Conservation (phyloP, 2,797 vertebrate species). For the Sebastes steindachneri region DNA sequence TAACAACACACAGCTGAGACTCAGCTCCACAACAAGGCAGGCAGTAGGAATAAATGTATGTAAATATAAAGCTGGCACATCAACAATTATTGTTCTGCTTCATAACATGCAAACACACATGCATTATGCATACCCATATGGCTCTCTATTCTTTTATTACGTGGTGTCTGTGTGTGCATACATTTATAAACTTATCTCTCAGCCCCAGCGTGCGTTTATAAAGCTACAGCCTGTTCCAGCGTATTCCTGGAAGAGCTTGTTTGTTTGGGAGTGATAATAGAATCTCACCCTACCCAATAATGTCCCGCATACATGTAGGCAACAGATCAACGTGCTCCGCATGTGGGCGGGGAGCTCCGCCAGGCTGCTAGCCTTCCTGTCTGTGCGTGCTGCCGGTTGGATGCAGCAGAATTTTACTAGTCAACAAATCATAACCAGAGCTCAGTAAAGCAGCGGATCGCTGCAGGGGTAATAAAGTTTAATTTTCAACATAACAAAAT, state of each 20-base stretch:
- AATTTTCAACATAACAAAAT: neutral
- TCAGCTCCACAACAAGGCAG: neutral
- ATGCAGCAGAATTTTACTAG: neutral
- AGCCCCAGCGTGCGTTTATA: conserved; percentile 31
- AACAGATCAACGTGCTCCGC: conserved; percentile 19
- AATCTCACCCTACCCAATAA: conserved; percentile 23
- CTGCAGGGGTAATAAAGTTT: neutral
- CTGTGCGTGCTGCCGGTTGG: neutral
- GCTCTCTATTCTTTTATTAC: neutral
- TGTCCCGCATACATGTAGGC: conserved; percentile 5
- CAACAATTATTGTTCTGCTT: neutral
- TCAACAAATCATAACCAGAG: conserved; percentile 10
- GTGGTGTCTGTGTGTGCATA: conserved; percentile 12
- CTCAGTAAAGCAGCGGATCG: neutral
- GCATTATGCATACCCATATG: neutral
- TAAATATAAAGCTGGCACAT: neutral
- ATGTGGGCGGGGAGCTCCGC: neutral
- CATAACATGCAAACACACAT: neutral
- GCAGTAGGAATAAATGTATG: neutral
- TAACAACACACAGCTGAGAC: neutral
- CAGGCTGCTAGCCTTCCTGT: neutral
- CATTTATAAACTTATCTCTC: conserved; percentile 32
- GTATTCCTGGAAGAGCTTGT: conserved; percentile 62
- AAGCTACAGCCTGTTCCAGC: conserved; percentile 45
- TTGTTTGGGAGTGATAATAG: conserved; percentile 56